These are phyloP conservation scores for Homarus gammarus DNA, from an alignment of 2,888 invertebrate genomes.

Conservation along the genomic window DNA sequence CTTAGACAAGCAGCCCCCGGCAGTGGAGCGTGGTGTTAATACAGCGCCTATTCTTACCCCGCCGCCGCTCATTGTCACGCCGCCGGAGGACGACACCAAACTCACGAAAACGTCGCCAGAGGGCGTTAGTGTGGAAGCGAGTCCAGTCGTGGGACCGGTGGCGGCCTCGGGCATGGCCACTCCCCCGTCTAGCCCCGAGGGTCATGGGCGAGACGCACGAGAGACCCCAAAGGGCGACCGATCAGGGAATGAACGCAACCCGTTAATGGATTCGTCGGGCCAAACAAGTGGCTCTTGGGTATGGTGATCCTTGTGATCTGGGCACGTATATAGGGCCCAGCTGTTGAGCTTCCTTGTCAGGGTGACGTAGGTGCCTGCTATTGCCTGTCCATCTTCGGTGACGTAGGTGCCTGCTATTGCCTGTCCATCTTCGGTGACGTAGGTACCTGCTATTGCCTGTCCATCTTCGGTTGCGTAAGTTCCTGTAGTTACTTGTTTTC, in stretches of 20 bases:
- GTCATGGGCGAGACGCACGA: conserved; percentile 23
- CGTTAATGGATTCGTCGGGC: conserved; percentile 35
- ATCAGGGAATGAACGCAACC: conserved; percentile 15
- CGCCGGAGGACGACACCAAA: conserved; percentile 14
- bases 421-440: not conserved
- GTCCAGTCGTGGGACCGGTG: not conserved
- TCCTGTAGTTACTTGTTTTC: not conserved
- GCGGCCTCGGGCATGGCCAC: not conserved
- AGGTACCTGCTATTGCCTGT: not conserved
- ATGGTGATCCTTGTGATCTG: conserved; percentile 15
- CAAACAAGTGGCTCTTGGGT: conserved; percentile 48
- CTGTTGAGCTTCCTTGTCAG: not conserved
- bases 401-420: not conserved
- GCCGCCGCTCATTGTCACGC: conserved; percentile 30
- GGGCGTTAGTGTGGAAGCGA: not conserved
- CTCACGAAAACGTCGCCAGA: not conserved
- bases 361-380: not conserved
- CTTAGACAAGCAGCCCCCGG: not conserved
- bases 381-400: not conserved
- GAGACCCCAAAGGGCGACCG: conserved; percentile 57
- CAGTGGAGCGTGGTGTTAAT: not conserved
- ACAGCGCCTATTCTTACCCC: not conserved
- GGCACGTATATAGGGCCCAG: not conserved
- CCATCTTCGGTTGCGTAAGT: not conserved
- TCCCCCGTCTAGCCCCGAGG: conserved; percentile 53